phyloP scores from a whole-genome alignment of 2,888 invertebrate genomes.

The Noctua janthe region DNA sequence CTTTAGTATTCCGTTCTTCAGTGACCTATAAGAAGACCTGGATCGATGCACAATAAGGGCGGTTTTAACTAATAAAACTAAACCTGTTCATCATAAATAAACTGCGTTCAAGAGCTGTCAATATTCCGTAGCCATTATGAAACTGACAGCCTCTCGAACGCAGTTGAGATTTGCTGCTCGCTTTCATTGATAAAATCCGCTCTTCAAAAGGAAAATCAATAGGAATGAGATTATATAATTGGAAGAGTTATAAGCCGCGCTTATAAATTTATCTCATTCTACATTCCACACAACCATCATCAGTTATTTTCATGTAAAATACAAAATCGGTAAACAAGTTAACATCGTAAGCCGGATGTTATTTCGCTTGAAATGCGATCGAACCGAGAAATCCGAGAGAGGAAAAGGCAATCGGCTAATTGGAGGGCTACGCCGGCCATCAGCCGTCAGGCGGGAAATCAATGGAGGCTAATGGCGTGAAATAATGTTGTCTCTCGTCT shows the following conservation, averaged over 20 bases:
- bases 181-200: neutral
- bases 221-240: neutral
- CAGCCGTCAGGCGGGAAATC: constrained; percentile 43
- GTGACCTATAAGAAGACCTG: no score
- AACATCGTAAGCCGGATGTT: constrained; percentile 42
- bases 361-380: constrained; percentile 56
- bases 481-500: constrained; percentile 43
- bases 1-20: no score
- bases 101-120: neutral
- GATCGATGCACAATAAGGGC: no score
- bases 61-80: no score
- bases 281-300: neutral
- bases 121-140: neutral
- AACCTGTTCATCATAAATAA: neutral
- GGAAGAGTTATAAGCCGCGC: neutral
- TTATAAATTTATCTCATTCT: neutral
- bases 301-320: neutral
- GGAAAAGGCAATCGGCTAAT: constrained; percentile 60
- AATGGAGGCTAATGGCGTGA: constrained; percentile 49
- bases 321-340: constrained; percentile 18
- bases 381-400: constrained; percentile 57
- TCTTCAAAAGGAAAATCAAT: neutral
- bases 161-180: neutral
- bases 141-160: neutral
- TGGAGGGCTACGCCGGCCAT: constrained; percentile 56